Evolutionary conservation across 2,888 invertebrate genomes (phyloP), one percentile per base, ranked within the genome.

Genomic region (Sphaeridia pumilis): DNA sequence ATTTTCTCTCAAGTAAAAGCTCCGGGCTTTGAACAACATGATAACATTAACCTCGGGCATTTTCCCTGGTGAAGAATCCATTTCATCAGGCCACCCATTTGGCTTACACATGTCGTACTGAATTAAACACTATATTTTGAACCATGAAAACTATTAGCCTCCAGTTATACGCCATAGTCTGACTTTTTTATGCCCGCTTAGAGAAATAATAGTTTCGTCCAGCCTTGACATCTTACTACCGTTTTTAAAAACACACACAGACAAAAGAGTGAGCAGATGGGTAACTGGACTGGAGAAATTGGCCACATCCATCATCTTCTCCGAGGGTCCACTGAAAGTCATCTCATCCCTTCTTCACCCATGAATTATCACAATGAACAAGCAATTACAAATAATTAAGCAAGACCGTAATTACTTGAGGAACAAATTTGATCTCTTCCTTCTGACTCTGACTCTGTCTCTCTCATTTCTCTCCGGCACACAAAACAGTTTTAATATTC

Each of bases 371-470:
- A 3, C 17, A 20, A 14, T 38, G 17, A 38, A 38, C 12, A 38
- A 38, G 17, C 38, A 47, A 52, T 52, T 52, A 41, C 38, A 52
- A 52, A 52, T 52, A 52, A 52, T 52, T 52, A 52, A 38, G 36
- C 46, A 46, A 25, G 17, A 36, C 38, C 46, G 52, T 52, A 52
- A 52, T 52, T 52, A 52, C 46, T 46, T 36, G 35, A 24, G n/a
- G 22, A 50, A 44, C 44, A 50, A 52, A 46, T 52, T 46, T 35
- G 27, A 25, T 17, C 25, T 38, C 27, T 24, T 26, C 28, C 17
- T 28, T 26, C 45, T n/a, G 4, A 10, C n/a, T 38, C 38, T 10
- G 4, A 38, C 27, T 43, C 21, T 21, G n/a, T 4, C 21, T 43
- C 27, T 31, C 20, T 27, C 44, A 14, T 31, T 14, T 14, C 10